Base-by-base conservation (phyloP, 2,113 vertebrate genomes). In the Hippopotamus amphibius region DNA sequence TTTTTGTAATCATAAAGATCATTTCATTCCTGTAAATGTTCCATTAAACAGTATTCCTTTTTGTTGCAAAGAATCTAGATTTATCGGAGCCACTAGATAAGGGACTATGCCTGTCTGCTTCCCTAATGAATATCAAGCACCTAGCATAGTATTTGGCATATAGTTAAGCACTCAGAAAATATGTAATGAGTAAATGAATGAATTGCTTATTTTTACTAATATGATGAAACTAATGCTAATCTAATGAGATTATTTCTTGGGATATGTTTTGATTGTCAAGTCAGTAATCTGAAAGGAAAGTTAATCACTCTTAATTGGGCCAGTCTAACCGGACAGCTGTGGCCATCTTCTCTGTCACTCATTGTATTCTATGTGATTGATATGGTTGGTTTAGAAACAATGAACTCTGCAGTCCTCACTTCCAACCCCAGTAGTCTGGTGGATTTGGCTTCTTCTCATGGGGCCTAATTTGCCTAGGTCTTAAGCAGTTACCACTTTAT, bases 301-400 rank as follows among this genome's bases (percentile, higher is more conserved):
- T 90, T 59, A 66, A 43, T 69, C 61, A 90, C 17, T 87, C 61
- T 57, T 63, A 79, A 69, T 68, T 48, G 13, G 3, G 24, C 9
- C 26, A 68, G n/a, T 88, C 14, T 82, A 57, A 66, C 24, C 26
- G 41, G 50, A 65, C 22, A 57, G 22, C 48, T 28, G 2, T 55
- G 33, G 28, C 41, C 10, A 48, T 88, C 71, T 95, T 91, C 84
- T 82, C 2, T 63, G 55, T 74, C 43, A 65, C 26, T 82, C 17
- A 84, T 55, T 84, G 3, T 46, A 33, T 69, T 77, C 43, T 77
- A 1, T 71, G 74, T 17, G 43, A 71, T 74, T 63, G 37, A 68
- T 66, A 10, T 61, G 53, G 19, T 66, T 93, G 83, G 30, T 77
- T 74, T 90, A 93, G 65, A 91, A 83, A 63, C 33, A 91, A 48